A percentile compares a stretch with the other conserved stretches of the same genome.
Conservation (phyloP, 2,113 vertebrate species). For the Sinocyclocheilus maitianheensis region DNA sequence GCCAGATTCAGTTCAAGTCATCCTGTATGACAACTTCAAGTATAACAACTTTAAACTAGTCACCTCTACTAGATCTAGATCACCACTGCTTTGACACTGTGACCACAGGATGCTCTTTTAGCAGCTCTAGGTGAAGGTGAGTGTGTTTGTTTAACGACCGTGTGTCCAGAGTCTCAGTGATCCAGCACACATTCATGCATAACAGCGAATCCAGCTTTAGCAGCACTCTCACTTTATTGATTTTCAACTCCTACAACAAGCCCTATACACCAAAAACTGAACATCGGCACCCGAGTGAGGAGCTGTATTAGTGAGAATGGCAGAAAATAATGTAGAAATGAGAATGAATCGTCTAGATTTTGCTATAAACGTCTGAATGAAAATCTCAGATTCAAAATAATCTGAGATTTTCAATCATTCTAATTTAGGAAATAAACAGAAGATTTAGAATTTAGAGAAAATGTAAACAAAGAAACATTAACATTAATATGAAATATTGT, state of each 20-base stretch:
- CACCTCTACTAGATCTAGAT: not conserved
- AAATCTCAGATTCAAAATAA: no score
- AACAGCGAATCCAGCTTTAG: constrained; percentile 5
- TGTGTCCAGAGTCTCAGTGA: not conserved
- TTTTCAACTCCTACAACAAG: constrained; percentile 15
- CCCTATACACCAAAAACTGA: not conserved
- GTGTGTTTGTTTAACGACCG: not conserved
- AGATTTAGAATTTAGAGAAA: no score
- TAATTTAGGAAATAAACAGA: no score
- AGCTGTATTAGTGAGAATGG: not conserved
- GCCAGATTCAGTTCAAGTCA: no score
- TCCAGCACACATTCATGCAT: not conserved
- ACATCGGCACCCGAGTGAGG: not conserved
- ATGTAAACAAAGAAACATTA: no score
- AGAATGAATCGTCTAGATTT: not conserved
- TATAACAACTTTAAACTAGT: no score
- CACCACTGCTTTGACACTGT: not conserved
- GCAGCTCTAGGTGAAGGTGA: constrained; percentile 17
- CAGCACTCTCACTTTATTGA: constrained; percentile 35
- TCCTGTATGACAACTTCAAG: no score
- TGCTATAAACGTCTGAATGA: not conserved
- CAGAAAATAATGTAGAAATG: not conserved
- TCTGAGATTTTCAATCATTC: no score
- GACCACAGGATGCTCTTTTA: not conserved
- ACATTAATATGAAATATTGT: no score